Conservation (phyloP, 1,140 invertebrate species). For the Zaprionus africanus region DNA sequence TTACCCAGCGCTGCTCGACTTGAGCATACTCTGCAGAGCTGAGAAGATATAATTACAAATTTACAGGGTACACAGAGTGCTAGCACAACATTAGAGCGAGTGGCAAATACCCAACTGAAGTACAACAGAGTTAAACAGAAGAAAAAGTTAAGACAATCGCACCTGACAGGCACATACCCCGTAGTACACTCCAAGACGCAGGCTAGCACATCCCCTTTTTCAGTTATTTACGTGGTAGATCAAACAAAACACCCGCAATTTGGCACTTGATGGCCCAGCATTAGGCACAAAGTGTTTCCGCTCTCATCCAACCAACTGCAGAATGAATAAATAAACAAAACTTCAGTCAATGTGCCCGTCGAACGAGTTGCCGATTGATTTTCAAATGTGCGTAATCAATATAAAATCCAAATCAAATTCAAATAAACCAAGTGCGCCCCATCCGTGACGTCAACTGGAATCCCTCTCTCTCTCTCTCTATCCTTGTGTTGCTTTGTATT, state of each 20-base stretch:
- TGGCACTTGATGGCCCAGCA: constrained; percentile 40
- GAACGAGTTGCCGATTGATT: constrained; percentile 63
- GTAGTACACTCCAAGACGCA: no score
- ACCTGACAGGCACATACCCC: no score
- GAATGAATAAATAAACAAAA: constrained; percentile 72
- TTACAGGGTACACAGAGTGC: background rate
- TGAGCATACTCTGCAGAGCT: background rate
- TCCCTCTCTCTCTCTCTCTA: no score
- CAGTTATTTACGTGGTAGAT: background rate
- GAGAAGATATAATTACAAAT: background rate
- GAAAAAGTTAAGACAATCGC: no score
- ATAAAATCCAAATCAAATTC: constrained; percentile 38
- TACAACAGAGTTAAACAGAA: no score
- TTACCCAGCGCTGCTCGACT: background rate
- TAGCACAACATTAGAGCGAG: background rate
- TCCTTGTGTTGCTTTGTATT: constrained; percentile 5
- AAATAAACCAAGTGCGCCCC: background rate
- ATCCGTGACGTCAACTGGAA: background rate
- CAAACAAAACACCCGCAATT: constrained; percentile 38
- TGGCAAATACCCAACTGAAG: background rate
- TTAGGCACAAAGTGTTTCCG: constrained; percentile 58
- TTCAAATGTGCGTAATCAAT: constrained; percentile 76
- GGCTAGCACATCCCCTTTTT: no score
- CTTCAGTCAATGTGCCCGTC: constrained; percentile 65
- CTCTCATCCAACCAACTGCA: constrained; percentile 19